Conservation (phyloP, 1,140 invertebrate species). For the Heliconius hewitsoni region DNA sequence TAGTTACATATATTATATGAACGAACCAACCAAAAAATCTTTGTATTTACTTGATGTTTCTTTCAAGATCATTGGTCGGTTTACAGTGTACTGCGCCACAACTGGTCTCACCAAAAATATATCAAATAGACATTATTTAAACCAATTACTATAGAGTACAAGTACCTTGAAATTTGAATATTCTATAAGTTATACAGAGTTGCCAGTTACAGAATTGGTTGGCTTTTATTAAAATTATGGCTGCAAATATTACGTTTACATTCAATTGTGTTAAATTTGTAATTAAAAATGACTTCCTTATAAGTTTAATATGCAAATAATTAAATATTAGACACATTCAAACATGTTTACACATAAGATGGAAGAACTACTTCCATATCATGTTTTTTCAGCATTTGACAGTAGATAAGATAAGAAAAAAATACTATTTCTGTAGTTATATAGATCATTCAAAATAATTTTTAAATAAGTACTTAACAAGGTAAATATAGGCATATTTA, state of each 20-base stretch:
- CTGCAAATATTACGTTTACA: not conserved
- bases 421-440: not conserved
- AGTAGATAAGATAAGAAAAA: constrained; percentile 23
- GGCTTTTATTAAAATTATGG: not conserved
- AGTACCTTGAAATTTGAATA: not conserved
- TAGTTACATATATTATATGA: too few species aligned
- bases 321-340: not conserved
- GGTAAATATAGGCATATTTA: not conserved
- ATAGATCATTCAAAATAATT: not conserved
- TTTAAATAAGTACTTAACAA: not conserved
- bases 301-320: not conserved
- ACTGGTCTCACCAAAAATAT: too few species aligned
- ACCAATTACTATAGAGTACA: too few species aligned
- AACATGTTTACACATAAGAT: not conserved
- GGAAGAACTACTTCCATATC: not conserved
- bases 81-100: too few species aligned
- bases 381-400: constrained; percentile 15
- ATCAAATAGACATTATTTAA: too few species aligned
- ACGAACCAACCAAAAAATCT: too few species aligned
- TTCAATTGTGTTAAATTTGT: too few species aligned
- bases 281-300: not conserved
- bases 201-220: not conserved
- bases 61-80: too few species aligned
- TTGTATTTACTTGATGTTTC: too few species aligned
- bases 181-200: not conserved